Conservation (phyloP, 2,113 vertebrate genomes). For the Rallus limicola region DNA sequence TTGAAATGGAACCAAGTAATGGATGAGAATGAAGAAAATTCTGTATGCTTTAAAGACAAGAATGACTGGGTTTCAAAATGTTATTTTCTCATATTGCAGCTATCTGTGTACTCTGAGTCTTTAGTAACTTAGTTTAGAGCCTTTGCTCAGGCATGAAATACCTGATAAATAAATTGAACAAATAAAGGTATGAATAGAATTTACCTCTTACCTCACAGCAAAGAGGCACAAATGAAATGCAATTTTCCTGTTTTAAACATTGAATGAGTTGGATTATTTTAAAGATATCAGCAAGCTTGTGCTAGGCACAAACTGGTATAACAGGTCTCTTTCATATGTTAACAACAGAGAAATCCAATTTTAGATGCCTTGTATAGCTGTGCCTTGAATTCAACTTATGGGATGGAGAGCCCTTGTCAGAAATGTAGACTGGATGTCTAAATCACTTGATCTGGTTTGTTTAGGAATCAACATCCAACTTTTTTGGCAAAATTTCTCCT, state of each 20-base stretch:
- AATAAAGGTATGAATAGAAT: neutral
- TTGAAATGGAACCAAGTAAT: neutral
- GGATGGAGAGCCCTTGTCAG: neutral
- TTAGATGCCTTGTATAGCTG: neutral
- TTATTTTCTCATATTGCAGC: neutral
- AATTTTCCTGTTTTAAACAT: neutral
- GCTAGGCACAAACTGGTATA: neutral
- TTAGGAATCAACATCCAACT: neutral
- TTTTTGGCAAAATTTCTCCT: neutral
- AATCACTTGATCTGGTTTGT: neutral
- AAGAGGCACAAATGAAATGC: neutral
- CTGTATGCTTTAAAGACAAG: neutral
- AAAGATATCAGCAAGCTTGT: neutral
- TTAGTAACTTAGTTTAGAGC: neutral
- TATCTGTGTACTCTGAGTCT: neutral
- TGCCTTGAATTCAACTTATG: neutral
- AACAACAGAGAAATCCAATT: neutral
- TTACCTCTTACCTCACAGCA: neutral
- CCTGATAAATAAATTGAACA: neutral
- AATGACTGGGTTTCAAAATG: rapidly evolving
- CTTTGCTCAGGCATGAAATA: neutral
- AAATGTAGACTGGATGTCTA: neutral
- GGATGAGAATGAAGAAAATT: neutral
- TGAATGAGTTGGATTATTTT: neutral
- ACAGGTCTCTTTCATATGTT: neutral